These are phyloP conservation scores for Sycobia sp. DNA, from an alignment of 1,140 invertebrate genomes.

Conservation along the genomic window DNA sequence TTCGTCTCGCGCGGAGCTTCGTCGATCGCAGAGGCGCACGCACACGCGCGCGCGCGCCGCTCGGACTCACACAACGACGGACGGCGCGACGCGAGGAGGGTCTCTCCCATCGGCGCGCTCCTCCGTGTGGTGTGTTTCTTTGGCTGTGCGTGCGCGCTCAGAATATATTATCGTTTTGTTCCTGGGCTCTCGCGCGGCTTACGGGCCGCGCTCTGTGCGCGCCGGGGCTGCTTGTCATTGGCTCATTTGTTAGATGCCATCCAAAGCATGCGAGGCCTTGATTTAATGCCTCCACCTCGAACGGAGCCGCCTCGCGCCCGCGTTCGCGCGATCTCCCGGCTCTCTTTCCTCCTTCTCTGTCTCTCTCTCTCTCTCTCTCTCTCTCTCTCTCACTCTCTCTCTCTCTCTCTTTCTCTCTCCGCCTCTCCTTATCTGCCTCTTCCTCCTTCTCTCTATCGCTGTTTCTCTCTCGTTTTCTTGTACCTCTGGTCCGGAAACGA, in stretches of 20 bases:
- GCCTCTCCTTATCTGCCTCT: background rate
- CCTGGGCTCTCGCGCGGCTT: constrained; percentile 41
- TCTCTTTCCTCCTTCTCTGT: constrained; percentile 17
- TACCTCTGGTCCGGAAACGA: too few relatives aligned
- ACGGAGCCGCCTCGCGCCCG: constrained; percentile 35
- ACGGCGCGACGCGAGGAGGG: background rate
- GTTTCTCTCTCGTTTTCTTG: too few relatives aligned
- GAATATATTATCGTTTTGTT: constrained; percentile 63
- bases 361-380: constrained; percentile 13
- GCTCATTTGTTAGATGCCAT: constrained; percentile 64
- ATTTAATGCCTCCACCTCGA: constrained; percentile 61
- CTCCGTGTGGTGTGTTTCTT: constrained; percentile 25
- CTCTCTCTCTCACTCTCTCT: background rate
- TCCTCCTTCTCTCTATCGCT: too few relatives aligned
- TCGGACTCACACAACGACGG: too few relatives aligned
- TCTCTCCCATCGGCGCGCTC: background rate
- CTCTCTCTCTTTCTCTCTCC: background rate
- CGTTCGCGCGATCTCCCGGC: constrained; percentile 34
- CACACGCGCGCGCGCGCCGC: too few relatives aligned
- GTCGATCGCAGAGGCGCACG: background rate
- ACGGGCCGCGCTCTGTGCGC: constrained; percentile 38
- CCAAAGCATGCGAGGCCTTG: constrained; percentile 62
- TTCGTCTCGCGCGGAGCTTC: background rate
- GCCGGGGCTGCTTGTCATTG: constrained; percentile 60
- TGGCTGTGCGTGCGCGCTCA: constrained; percentile 42